Percentiles rank a stretch among this genome's conserved stretches.
phyloP scores from a whole-genome alignment of 1,140 invertebrate species.

The Sweltsa coloradensis region DNA sequence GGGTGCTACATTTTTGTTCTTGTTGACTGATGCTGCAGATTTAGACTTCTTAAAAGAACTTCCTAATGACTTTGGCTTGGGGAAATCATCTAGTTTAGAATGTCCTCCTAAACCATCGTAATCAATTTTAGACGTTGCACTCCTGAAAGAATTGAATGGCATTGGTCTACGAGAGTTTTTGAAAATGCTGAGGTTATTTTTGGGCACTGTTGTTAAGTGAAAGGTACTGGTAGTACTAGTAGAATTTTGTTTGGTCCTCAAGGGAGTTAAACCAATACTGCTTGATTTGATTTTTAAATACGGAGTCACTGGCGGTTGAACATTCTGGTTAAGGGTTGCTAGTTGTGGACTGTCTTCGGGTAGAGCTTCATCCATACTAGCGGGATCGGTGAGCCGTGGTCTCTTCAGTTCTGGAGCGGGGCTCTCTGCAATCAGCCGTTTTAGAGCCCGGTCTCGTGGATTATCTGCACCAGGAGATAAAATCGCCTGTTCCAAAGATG shows the following conservation, averaged over 20 bases:
- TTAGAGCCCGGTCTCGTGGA: constrained; percentile 10
- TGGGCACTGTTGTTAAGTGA: too few species aligned
- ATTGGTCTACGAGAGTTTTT: not conserved
- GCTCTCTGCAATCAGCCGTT: constrained; percentile 12
- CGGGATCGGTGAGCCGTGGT: not conserved
- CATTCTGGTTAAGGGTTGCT: too few species aligned
- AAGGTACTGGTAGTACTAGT: too few species aligned
- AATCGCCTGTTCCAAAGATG: constrained; percentile 14
- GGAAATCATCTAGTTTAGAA: constrained; percentile 24
- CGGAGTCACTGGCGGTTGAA: not conserved
- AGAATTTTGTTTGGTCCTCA: not conserved
- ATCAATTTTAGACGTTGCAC: constrained; percentile 4
- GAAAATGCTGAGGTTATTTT: not conserved
- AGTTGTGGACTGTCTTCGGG: too few species aligned
- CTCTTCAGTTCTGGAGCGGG: constrained; percentile 15
- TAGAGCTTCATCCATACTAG: not conserved
- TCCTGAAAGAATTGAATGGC: not conserved
- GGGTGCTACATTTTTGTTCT: too few species aligned
- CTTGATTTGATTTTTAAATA: constrained; percentile 1
- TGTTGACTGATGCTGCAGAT: not conserved
- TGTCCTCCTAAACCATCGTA: constrained; percentile 29
- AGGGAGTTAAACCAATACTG: not conserved
- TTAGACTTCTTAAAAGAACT: constrained; percentile 14
- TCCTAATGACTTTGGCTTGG: constrained; percentile 16
- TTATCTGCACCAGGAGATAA: constrained; percentile 7